phyloP scores from a whole-genome alignment of 2,113 vertebrate species.

The Vireo altiloquus region DNA sequence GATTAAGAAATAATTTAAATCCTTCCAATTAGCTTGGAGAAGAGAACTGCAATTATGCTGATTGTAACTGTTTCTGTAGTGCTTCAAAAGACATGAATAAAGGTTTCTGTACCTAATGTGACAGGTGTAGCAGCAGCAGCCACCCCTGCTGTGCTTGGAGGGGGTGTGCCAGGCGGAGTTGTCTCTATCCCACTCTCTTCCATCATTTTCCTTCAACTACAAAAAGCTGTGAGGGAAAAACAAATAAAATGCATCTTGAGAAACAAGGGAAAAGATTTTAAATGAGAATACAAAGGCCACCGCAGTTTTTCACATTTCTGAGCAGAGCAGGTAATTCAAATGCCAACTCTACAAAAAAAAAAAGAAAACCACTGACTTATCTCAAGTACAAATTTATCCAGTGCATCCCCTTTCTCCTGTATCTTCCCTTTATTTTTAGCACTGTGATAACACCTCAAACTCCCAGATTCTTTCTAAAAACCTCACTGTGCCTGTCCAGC shows the following conservation, averaged over 20 bases:
- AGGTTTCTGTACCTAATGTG: conserved; percentile 66
- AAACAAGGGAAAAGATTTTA: background rate
- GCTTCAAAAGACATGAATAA: background rate
- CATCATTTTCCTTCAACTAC: conserved; percentile 87
- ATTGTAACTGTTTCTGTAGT: background rate
- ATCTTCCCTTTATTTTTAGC: background rate
- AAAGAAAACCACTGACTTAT: background rate
- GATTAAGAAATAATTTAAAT: background rate
- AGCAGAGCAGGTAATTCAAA: background rate
- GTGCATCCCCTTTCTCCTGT: background rate
- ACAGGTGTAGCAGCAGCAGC: conserved; percentile 34
- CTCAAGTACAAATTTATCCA: background rate
- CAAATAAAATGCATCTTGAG: background rate
- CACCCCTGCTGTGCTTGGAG: conserved; percentile 45
- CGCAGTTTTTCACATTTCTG: background rate
- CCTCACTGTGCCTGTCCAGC: background rate
- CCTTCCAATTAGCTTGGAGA: background rate
- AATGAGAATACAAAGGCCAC: background rate
- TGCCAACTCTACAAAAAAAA: background rate
- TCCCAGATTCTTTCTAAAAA: background rate
- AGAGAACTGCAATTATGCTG: background rate
- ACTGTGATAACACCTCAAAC: background rate
- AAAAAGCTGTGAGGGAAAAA: background rate
- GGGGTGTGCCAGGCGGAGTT: conserved; percentile 87
- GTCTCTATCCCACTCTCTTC: conserved; percentile 96